Conservation (phyloP, 2,888 invertebrate species). For the Tanytarsus gracilentus region DNA sequence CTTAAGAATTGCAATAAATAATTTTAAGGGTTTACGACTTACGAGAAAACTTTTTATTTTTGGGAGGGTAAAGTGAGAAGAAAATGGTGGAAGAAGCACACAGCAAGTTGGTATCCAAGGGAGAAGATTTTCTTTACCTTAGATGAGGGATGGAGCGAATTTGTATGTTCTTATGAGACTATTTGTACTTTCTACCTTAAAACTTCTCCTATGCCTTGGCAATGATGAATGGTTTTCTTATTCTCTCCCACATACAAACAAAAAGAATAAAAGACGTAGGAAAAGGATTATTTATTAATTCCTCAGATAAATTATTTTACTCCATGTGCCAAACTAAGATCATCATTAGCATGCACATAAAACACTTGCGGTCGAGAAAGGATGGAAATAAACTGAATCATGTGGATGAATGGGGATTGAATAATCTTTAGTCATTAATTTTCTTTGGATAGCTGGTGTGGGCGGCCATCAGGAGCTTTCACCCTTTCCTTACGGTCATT, state of each 20-base stretch:
- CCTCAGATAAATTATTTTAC: conserved; percentile 4
- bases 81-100: conserved; percentile 7
- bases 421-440: conserved; percentile 27
- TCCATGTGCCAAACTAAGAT: background rate
- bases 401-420: conserved; percentile 26
- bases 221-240: conserved; percentile 26
- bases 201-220: background rate
- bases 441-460: too few relatives aligned
- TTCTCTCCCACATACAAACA: background rate
- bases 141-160: conserved; percentile 8
- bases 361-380: background rate
- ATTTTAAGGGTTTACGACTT: too few relatives aligned
- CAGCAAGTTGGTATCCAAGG: conserved; percentile 3
- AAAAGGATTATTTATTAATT: conserved; percentile 29
- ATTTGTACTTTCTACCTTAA: conserved; percentile 22
- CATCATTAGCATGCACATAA: background rate
- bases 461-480: too few relatives aligned
- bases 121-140: background rate
- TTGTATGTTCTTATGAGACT: conserved; percentile 17
- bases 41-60: too few relatives aligned
- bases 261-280: background rate
- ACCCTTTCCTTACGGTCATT: too few relatives aligned
- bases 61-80: background rate
- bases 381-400: conserved; percentile 19
- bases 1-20: too few relatives aligned